phyloP scores from a whole-genome alignment of 1,140 invertebrate genomes.

The Rhynchophorus ferrugineus region DNA sequence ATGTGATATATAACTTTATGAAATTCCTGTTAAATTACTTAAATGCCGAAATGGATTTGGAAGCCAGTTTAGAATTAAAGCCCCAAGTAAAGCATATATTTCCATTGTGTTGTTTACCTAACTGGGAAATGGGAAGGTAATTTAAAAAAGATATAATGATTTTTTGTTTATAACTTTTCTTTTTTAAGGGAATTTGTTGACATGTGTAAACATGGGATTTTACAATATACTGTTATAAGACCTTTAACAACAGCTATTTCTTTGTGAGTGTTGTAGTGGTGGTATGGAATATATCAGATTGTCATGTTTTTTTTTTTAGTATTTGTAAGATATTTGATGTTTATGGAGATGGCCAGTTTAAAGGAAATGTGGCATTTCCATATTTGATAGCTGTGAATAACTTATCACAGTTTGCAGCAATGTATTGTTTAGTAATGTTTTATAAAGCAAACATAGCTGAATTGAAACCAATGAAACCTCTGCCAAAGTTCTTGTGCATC shows the following conservation, averaged over 20 bases:
- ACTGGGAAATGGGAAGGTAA: conserved; percentile 81
- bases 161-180: conserved; percentile 7
- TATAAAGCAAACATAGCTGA: conserved; percentile 84
- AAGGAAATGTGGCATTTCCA: conserved; percentile 74
- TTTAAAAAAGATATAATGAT: conserved; percentile 1
- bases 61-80: conserved; percentile 73
- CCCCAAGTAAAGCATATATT: conserved; percentile 79
- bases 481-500: conserved; percentile 96
- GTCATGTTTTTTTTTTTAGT: conserved; percentile 53
- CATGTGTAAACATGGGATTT: conserved; percentile 91
- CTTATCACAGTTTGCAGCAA: conserved; percentile 89
- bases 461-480: conserved; percentile 82
- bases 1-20: conserved; percentile 98
- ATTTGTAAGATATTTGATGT: conserved; percentile 79
- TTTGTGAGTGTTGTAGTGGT: conserved; percentile 76
- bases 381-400: conserved; percentile 91
- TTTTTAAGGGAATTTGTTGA: conserved; percentile 74
- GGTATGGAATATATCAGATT: too few relatives aligned
- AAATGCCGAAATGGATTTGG: conserved; percentile 73
- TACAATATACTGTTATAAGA: conserved; percentile 87
- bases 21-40: conserved; percentile 87
- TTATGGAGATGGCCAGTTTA: conserved; percentile 87
- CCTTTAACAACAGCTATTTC: conserved; percentile 83
- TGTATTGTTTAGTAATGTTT: conserved; percentile 93
- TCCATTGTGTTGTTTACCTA: conserved; percentile 72